phyloP scores from a whole-genome alignment of 2,113 vertebrate species.

The Mesocricetus auratus region DNA sequence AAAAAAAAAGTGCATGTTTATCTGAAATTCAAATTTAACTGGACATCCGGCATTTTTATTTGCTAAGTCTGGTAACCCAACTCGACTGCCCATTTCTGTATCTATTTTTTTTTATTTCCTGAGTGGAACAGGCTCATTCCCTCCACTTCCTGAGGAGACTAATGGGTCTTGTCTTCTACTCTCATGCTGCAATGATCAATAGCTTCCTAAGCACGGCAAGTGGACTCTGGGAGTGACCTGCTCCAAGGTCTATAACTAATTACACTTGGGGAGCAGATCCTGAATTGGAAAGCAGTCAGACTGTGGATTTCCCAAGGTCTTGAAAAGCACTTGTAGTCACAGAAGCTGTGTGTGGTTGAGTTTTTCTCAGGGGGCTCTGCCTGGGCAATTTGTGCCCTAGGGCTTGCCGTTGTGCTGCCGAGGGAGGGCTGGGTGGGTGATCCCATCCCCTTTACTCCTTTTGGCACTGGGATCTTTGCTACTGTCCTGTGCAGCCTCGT shows the following conservation, averaged over 20 bases:
- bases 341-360: neutral
- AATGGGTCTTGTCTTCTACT: neutral
- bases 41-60: conserved; percentile 30
- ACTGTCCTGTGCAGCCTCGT: rapidly evolving
- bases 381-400: neutral
- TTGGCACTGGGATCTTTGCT: neutral
- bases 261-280: neutral
- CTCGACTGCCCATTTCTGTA: neutral
- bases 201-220: neutral
- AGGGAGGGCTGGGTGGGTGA: neutral
- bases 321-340: neutral
- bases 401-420: neutral
- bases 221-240: neutral
- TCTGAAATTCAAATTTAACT: conserved; percentile 44
- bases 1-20: neutral
- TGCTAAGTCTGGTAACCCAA: conserved; percentile 1
- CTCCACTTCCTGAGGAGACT: neutral
- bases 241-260: neutral
- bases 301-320: neutral
- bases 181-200: too few relatives aligned
- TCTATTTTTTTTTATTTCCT: neutral
- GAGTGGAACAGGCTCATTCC: neutral
- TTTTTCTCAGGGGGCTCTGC: neutral
- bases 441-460: neutral
- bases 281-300: neutral